Evolutionary conservation across 2,888 invertebrate genomes (phyloP), one percentile per base, ranked within the genome.

Genomic region (Eupsilia transversa): DNA sequence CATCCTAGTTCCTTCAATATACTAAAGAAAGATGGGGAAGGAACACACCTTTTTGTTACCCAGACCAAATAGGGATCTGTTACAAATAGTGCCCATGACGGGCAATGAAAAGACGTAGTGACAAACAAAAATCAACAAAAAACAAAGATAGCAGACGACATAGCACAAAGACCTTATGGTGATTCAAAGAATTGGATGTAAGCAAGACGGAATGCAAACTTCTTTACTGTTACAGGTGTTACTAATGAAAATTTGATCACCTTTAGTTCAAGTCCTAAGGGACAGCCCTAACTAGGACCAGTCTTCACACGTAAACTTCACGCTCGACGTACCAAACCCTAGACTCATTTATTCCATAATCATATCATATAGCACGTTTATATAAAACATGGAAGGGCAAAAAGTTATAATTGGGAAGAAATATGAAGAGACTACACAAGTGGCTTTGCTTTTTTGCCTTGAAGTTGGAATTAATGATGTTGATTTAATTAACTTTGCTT

Each of bases 251-350:
- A 68, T 57, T 60, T 57, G 33, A 68, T 60, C 54, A 70, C 52
- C 59, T 64, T 73, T 56, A 12, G 54, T 12, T 33, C 30, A 59
- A 71, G 17, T 30, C 33, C 30, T 84, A 23, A 56, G 78, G 43
- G 59, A 9, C 85, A 85, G 38, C 87, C 83, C 79, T 85, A 74
- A 35, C 60, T 77, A 83, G 81, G 84, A 82, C 79, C 82, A 80
- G 83, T 87, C 79, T 77, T 83, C 84, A 87, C 85, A 84, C 77
- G 72, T 85, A 80, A 86, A 84, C 82, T 89, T 89, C 86, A 92
- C 89, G 89, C 86, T 89, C 80, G 80, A 83, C 79, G 78, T 80
- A 86, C 77, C 86, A 83, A 85, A 80, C 77, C 82, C 76, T 85
- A 82, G 83, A 80, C 75, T 73, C 70, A 85, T 79, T 78, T 83